Base-by-base conservation (phyloP, 1,140 invertebrate genomes). In the Nasonia giraulti region DNA sequence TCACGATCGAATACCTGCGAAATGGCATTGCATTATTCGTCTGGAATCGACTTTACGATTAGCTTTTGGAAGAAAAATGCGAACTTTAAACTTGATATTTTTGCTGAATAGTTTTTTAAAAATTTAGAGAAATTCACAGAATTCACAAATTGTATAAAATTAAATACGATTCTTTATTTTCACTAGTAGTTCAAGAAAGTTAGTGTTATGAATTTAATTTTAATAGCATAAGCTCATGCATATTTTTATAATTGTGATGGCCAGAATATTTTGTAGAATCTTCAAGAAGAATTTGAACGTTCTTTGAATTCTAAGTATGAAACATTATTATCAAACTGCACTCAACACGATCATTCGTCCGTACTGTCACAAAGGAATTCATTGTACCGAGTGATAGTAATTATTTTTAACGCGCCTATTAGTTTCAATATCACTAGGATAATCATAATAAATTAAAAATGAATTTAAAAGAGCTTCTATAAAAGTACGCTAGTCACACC, bases 1-100 rank as follows among this genome's bases (percentile, higher is more conserved):
- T 98, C 98, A 87, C 98, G 95, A 93, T 99, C 97, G 90, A 99
- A 99, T 2, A 98, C 98, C 95, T 95, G 86, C 82, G 85, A 87
- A 85, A 83, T 11, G 76, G 17, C 14, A 62, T 7, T 7, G 40
- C 40, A 10, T 44, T 44, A 44, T 44, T 44, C 40, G 40, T 44
- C 40, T 44, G 40, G 40, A 44, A 44, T 44, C 8, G 40, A 8
- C 7, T 44, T 44, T 44, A 44, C 40, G 40, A 44, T 44, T 44
- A 44, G 40, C 6, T 44, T 44, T 44, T 44, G 5, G 8, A 44
- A 44, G 40, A 44, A 44, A 8, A 44, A 8, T 44, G 7, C 40
- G 10, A 7, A 8, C 40, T 8, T 44, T 8, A 10, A 44, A 44
- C 40, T 44, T 44, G 0, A 40, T 40, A 40, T 40, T 40, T 8